Evolutionary conservation across 2,888 invertebrate genomes (phyloP).

Genomic region (Coelinius sp.): DNA sequence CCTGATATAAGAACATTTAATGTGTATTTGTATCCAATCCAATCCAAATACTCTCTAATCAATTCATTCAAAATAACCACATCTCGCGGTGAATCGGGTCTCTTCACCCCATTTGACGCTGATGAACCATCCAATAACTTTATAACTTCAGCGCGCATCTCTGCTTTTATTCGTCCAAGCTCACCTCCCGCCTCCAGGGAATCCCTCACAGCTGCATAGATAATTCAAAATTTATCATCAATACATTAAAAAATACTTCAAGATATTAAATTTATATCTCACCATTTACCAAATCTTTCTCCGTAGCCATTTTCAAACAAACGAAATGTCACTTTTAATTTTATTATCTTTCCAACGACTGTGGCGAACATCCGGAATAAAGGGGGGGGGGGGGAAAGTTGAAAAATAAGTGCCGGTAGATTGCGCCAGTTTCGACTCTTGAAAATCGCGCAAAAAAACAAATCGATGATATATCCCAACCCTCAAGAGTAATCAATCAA

Average conservation of each 20-base stretch:
- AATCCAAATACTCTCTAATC: slow-evolving; percentile 78
- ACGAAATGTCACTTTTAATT: not conserved
- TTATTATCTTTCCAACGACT: not conserved
- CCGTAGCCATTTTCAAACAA: slow-evolving; percentile 49
- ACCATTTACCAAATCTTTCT: slow-evolving; percentile 52
- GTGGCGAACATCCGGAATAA: not conserved
- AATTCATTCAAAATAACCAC: slow-evolving; percentile 76
- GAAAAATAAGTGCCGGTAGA: no score
- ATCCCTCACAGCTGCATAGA: slow-evolving; percentile 61
- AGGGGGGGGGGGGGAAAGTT: not conserved
- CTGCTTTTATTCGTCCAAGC: slow-evolving; percentile 64
- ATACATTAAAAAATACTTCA: not conserved
- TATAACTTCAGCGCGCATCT: slow-evolving; percentile 66
- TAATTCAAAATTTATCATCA: not conserved
- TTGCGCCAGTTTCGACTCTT: not conserved
- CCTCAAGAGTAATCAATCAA: not conserved
- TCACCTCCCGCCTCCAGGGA: slow-evolving; percentile 64
- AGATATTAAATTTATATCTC: not conserved
- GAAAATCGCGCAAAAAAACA: not conserved
- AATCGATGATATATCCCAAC: not conserved
- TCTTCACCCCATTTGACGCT: slow-evolving; percentile 52
- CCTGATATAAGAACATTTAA: slow-evolving; percentile 74
- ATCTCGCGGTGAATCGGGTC: slow-evolving; percentile 58
- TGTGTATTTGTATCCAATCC: slow-evolving; percentile 81
- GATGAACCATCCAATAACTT: slow-evolving; percentile 60